Evolutionary conservation across 2,797 vertebrate genomes (phyloP).

Genomic region (Huso huso): DNA sequence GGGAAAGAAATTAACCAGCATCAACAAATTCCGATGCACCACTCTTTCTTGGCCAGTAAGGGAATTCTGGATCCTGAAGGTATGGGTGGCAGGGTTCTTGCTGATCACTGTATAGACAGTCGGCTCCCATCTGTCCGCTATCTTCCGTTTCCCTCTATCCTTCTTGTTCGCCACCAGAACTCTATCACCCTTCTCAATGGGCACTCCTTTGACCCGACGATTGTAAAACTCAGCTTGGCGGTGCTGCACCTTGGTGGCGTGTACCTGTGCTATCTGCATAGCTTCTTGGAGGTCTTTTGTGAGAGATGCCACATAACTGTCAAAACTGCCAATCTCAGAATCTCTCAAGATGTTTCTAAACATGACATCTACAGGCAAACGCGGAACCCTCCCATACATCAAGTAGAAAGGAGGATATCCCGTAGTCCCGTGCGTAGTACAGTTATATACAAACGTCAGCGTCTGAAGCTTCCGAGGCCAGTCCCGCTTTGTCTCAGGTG

Average conservation of each 20-base stretch:
- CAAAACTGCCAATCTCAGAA: slow-evolving; percentile 5
- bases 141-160: no score
- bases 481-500: slow-evolving; percentile 7
- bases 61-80: not conserved
- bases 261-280: slow-evolving; percentile 4
- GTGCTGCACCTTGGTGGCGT: slow-evolving; percentile 1
- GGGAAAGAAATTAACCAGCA: not conserved
- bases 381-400: slow-evolving; percentile 16
- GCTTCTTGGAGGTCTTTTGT: slow-evolving; percentile 8
- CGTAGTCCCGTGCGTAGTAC: slow-evolving; percentile 9
- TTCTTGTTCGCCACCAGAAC: no score
- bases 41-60: not conserved
- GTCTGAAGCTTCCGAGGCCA: slow-evolving; percentile 15
- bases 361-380: slow-evolving; percentile 11
- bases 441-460: slow-evolving; percentile 18
- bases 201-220: not conserved
- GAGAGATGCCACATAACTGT: slow-evolving; percentile 9
- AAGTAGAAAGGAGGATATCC: slow-evolving; percentile 14
- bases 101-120: no score
- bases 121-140: no score
- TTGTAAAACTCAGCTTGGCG: slow-evolving; percentile 11
- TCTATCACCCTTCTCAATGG: no score
- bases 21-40: not conserved
- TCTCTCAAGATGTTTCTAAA: slow-evolving; percentile 12
- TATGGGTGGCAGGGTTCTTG: not conserved